These are phyloP conservation scores for Fringilla coelebs DNA, from an alignment of 2,797 vertebrate genomes.

Conservation along the genomic window DNA sequence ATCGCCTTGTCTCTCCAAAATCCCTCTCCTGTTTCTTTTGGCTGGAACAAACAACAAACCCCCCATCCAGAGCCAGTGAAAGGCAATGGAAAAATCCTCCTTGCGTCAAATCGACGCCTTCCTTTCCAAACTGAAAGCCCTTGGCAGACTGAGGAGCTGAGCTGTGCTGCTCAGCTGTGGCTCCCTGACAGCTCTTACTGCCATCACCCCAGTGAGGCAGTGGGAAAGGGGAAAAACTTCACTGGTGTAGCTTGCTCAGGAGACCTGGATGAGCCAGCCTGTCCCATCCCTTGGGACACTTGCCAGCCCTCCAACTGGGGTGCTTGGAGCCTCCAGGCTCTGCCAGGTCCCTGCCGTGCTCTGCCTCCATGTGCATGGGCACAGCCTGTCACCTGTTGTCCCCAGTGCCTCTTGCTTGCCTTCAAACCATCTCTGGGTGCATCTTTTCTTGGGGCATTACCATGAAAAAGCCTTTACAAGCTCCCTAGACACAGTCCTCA, in stretches of 20 bases:
- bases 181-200: neutral
- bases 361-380: rapidly evolving
- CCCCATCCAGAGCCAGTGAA: neutral
- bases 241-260: neutral
- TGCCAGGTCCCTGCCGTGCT: neutral
- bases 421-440: neutral
- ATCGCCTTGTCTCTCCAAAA: neutral
- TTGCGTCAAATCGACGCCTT: neutral
- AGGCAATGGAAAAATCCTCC: conserved; percentile 40
- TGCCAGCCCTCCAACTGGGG: neutral
- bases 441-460: neutral
- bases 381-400: neutral
- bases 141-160: neutral
- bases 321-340: neutral
- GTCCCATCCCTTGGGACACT: neutral
- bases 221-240: neutral
- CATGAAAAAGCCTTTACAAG: neutral
- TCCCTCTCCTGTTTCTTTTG: neutral
- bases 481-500: neutral
- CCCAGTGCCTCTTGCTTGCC: neutral
- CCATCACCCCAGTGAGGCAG: neutral
- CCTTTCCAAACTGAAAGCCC: conserved; percentile 6
- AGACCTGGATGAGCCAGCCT: neutral
- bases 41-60: neutral
- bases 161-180: neutral